phyloP scores from a whole-genome alignment of 2,888 invertebrate species.

The Unio delphinus region DNA sequence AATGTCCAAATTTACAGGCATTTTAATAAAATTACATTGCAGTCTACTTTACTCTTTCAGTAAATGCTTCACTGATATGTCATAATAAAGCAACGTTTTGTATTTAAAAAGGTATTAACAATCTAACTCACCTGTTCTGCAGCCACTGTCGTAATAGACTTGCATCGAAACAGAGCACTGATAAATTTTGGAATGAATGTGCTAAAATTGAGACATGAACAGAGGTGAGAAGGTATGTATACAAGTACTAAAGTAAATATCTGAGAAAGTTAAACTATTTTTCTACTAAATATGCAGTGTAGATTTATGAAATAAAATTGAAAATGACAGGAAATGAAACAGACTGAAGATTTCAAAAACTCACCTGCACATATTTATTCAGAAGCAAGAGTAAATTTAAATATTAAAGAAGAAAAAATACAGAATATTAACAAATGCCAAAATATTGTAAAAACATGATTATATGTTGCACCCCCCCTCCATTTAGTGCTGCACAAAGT shows the following conservation, averaged over 20 bases:
- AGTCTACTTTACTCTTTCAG: too few species aligned
- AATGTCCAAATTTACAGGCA: neutral
- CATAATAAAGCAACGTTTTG: neutral
- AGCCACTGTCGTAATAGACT: slow-evolving; percentile 89
- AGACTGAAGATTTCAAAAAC: neutral
- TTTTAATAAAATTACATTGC: neutral
- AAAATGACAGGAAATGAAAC: neutral
- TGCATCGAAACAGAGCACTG: slow-evolving; percentile 87
- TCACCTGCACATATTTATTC: too few species aligned
- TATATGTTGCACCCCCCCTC: too few species aligned
- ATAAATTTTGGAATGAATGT: slow-evolving; percentile 95
- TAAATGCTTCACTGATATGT: too few species aligned
- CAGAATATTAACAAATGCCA: too few species aligned
- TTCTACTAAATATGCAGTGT: neutral
- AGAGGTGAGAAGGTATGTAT: neutral
- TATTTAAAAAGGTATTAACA: neutral
- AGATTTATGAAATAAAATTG: neutral
- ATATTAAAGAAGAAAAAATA: too few species aligned
- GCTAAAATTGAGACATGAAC: slow-evolving; percentile 71
- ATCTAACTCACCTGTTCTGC: slow-evolving; percentile 84
- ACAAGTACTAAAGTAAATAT: too few species aligned
- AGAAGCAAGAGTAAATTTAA: too few species aligned
- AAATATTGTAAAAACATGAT: too few species aligned
- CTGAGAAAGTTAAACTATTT: too few species aligned
- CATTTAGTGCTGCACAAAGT: too few species aligned